These are phyloP conservation scores for Dendrocopos noguchii DNA, from an alignment of 2,113 vertebrate species.

Conservation along the genomic window DNA sequence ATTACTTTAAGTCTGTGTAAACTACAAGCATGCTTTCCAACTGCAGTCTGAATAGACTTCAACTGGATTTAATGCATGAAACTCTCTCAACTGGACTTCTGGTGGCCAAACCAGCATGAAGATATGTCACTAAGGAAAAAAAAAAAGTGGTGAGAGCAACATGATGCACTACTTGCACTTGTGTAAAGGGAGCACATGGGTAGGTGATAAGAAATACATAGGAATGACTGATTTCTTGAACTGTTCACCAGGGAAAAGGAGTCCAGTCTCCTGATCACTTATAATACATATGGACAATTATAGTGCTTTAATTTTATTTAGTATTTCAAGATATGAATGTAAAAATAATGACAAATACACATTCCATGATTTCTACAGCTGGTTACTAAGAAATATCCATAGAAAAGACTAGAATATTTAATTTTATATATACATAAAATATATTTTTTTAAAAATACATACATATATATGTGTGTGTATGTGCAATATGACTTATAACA, in stretches of 20 bases:
- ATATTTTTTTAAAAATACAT: too few relatives aligned
- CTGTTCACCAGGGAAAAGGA: background rate
- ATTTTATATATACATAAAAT: too few relatives aligned
- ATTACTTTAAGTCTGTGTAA: background rate
- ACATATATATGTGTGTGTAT: too few relatives aligned
- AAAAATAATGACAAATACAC: background rate
- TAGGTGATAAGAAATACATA: background rate
- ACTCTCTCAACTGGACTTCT: background rate
- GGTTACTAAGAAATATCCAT: background rate
- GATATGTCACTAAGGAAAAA: background rate
- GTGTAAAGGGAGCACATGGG: background rate
- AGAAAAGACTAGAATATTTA: background rate
- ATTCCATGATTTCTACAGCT: background rate
- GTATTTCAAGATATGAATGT: background rate
- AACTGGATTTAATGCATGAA: background rate
- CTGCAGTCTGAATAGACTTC: background rate
- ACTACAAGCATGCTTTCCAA: background rate
- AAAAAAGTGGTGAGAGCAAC: background rate
- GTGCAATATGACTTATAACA: too few relatives aligned
- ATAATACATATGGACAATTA: background rate
- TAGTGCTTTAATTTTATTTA: background rate
- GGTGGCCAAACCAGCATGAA: background rate
- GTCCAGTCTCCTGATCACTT: background rate
- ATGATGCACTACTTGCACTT: background rate
- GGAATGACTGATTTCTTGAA: background rate